Evolutionary conservation across 2,797 vertebrate species (phyloP).

Genomic region (Sibirionetta formosa): DNA sequence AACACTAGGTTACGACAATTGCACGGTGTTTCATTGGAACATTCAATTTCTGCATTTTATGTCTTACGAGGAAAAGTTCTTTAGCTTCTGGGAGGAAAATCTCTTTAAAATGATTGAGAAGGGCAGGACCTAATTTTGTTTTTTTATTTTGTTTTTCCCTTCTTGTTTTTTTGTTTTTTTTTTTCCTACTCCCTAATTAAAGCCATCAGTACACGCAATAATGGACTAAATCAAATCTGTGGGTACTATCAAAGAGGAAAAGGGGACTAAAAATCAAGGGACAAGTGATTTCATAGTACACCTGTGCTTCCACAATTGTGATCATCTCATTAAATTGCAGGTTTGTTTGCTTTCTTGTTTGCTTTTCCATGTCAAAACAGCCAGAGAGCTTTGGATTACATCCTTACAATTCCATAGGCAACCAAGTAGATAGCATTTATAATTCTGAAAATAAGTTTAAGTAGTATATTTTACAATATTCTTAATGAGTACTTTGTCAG

Average conservation of each 20-base stretch:
- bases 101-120: neutral
- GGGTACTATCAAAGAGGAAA: neutral
- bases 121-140: neutral
- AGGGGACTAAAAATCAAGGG: neutral
- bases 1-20: neutral
- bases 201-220: neutral
- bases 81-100: neutral
- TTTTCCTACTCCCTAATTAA: neutral
- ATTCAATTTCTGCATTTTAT: neutral
- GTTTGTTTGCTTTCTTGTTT: neutral
- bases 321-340: neutral
- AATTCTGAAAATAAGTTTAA: neutral
- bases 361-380: neutral
- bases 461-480: neutral
- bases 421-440: neutral
- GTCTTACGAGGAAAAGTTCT: neutral
- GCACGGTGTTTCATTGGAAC: neutral
- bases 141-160: neutral
- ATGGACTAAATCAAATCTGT: neutral
- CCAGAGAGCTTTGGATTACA: neutral
- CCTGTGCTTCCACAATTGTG: neutral
- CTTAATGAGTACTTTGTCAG: neutral
- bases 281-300: neutral
- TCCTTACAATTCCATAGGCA: neutral
- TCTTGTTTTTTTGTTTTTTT: rapidly evolving